Evolutionary conservation across 2,888 invertebrate species (phyloP), one percentile per base, ranked within the genome.

Genomic region (Drosophila siamana): DNA sequence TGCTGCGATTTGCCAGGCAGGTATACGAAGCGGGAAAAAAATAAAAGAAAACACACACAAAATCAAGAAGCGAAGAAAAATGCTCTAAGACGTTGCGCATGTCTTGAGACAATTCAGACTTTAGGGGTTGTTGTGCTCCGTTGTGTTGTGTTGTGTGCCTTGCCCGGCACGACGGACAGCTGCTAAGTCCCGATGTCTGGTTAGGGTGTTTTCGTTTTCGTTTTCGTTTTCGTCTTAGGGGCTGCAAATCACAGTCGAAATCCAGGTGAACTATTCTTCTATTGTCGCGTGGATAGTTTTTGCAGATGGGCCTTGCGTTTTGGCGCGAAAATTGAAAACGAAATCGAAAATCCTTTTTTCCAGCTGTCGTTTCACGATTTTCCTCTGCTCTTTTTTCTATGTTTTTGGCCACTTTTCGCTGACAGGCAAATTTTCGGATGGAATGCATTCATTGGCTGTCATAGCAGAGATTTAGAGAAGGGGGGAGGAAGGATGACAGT

Each of bases 201-300:
- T 50, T 19, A 28, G 28, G 36, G 33, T 60, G 48, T 50, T 28
- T 41, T 19, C 43, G 26, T 57, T 5, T 57, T 70, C n/a, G n/a
- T n/a, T n/a, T n/a, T n/a, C n/a, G 48, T 50, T 28, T 41, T 19
- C 43, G 26, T 57, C n/a, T 57, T 70, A 82, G 72, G 87, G 89
- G 81, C 88, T 89, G 70, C 41, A 73, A 77, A 76, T 62, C 69
- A 69, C n/a, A 38, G 15, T 38, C 36, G 13, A 15, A 73, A 86
- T 78, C 90, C 90, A 89, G 89, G 89, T 89, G 90, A 89, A 89
- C 86, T 81, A 83, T 86, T 82, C 79, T 80, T 80, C 60, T 36
- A 54, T 65, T 79, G 78, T 76, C 72, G 73, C 80, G 77, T 80
- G 80, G 73, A 60, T 64, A 64, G 52, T 47, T 38, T n/a, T n/a